A percentile compares a stretch with the other conserved stretches of the same genome.
These are phyloP conservation scores for Proteles cristata DNA, from an alignment of 2,113 vertebrate genomes.

Conservation along the genomic window DNA sequence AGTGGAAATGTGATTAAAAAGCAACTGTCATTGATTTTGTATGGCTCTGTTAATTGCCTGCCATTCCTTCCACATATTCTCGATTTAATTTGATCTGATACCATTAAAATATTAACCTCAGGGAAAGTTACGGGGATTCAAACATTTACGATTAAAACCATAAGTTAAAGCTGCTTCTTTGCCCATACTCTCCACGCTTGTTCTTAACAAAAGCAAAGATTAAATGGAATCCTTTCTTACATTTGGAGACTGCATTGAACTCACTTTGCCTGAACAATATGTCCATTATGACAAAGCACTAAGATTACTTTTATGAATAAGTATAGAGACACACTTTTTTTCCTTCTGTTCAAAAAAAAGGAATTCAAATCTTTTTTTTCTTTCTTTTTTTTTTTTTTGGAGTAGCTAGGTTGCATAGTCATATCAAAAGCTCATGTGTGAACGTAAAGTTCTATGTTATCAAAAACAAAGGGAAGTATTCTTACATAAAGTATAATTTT, in stretches of 20 bases:
- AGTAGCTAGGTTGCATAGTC: background rate
- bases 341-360: background rate
- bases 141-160: constrained; percentile 69
- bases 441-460: constrained; percentile 15
- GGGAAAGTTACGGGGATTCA: constrained; percentile 59
- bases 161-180: constrained; percentile 62
- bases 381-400: background rate
- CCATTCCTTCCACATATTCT: constrained; percentile 46
- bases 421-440: constrained; percentile 28
- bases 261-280: background rate
- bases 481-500: background rate
- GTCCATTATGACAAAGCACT: background rate
- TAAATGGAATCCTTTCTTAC: constrained; percentile 37
- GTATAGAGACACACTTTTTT: background rate
- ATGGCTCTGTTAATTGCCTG: constrained; percentile 50
- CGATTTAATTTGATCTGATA: constrained; percentile 67
- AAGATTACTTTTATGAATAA: background rate
- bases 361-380: background rate
- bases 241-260: background rate
- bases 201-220: constrained; percentile 60
- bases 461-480: constrained; percentile 22
- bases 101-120: constrained; percentile 74
- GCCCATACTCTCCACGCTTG: background rate
- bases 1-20: constrained; percentile 63
- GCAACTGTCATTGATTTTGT: constrained; percentile 55